These are phyloP conservation scores for Eurois occulta DNA, from an alignment of 2,888 invertebrate species.

Conservation along the genomic window DNA sequence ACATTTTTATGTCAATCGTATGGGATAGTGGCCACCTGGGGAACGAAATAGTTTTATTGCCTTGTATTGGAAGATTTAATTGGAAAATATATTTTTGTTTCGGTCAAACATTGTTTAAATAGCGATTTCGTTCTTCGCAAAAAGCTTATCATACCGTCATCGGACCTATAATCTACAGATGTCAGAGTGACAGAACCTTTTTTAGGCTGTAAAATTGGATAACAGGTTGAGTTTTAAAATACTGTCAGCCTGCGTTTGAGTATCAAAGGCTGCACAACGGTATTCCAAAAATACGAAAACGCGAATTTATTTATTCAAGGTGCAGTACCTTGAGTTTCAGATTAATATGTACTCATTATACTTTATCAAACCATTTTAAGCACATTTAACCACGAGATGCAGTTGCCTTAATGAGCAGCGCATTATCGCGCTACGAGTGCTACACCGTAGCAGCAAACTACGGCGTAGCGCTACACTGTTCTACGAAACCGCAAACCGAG, in stretches of 20 bases:
- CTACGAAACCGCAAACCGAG: slow-evolving; percentile 27
- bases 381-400: slow-evolving; percentile 23
- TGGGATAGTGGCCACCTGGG: slow-evolving; percentile 40
- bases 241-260: background rate
- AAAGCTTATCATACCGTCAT: slow-evolving; percentile 2
- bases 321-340: background rate
- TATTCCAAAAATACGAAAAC: background rate
- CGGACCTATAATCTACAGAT: background rate
- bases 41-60: slow-evolving; percentile 36
- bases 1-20: slow-evolving; percentile 39
- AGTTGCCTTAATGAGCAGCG: slow-evolving; percentile 42
- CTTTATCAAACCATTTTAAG: slow-evolving; percentile 25
- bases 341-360: slow-evolving; percentile 5
- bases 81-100: slow-evolving; percentile 10
- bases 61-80: slow-evolving; percentile 20
- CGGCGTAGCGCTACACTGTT: slow-evolving; percentile 28
- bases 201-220: too few relatives aligned
- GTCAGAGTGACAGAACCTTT: too few relatives aligned
- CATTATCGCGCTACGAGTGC: slow-evolving; percentile 37
- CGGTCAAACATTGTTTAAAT: background rate
- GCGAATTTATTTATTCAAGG: background rate
- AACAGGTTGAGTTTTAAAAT: background rate
- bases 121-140: background rate
- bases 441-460: slow-evolving; percentile 46
- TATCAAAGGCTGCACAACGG: background rate